Base-by-base conservation (phyloP, 1,140 invertebrate genomes). In the Calliphora vicina region DNA sequence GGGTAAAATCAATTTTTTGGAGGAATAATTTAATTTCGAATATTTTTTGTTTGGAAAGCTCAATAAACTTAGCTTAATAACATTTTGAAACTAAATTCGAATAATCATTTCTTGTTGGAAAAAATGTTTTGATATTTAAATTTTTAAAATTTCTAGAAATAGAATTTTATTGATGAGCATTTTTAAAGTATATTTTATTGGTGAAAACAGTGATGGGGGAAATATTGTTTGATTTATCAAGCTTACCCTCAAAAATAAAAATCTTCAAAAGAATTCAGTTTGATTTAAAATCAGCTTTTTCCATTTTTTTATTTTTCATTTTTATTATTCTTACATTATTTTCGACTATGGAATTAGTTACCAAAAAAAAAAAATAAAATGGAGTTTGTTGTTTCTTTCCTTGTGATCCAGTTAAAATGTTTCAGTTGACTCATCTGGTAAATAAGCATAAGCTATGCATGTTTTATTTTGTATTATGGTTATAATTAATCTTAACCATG, bases 311-410 rank as follows among this genome's bases (percentile, higher is more conserved):
- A 13, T 23, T 25, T 43, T 45, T 78, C 25, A 23, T 78, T 78
- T 78, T 26, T 17, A 45, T 78, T 45, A 45, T 12, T 43, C 73
- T 43, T 78, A 78, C 61, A 43, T 9, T 78, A 78, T 78, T 78
- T 43, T 78, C 29, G 35, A 43, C 74, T 78, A 78, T 78, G 74
- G 74, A 78, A 78, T 78, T 35, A 35, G n/a, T 61, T 67, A 67
- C 61, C 61, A 67, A 67, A 67, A 43, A 25, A 73, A 76, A 76
- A 23, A 35, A 35, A 78, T 78, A 78, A 78, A 78, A 78, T 78
- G 35, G 35, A 25, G 35, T 78, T 50, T 50, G 12, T 50, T 35
- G 1, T 50, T 50, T 67, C 61, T 20, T 67, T 67, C 61, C 20
- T 25, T 67, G 9, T 67, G 50, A 57, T 57, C 50, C 50, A 67